These are phyloP conservation scores for Pardalotus punctatus DNA, from an alignment of 2,113 vertebrate species.

Conservation along the genomic window DNA sequence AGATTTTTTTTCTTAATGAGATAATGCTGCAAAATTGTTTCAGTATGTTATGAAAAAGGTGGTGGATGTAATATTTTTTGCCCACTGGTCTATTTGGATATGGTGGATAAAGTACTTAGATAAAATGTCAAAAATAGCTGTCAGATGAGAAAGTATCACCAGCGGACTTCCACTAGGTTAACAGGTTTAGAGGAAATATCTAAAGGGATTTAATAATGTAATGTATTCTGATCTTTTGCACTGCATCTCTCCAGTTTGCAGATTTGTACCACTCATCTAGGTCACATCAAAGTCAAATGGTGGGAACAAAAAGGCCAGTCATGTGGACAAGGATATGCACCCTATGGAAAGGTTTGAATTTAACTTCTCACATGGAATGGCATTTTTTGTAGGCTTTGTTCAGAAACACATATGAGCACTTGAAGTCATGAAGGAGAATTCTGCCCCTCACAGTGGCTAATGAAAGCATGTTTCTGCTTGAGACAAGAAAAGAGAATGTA, in stretches of 20 bases:
- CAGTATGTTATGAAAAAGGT: neutral
- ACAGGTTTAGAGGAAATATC: neutral
- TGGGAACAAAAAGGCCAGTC: neutral
- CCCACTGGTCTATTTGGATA: neutral
- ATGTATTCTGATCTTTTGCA: neutral
- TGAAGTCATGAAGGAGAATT: neutral
- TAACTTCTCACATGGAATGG: neutral
- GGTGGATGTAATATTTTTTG: neutral
- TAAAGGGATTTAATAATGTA: neutral
- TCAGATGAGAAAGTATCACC: neutral
- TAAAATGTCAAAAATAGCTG: neutral
- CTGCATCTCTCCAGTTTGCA: neutral
- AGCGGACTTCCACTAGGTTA: neutral
- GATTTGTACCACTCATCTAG: neutral
- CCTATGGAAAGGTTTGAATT: neutral
- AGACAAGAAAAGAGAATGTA: neutral
- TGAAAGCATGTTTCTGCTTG: neutral
- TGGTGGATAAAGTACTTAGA: neutral
- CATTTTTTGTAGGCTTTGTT: neutral
- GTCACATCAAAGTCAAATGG: neutral
- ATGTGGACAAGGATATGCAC: neutral
- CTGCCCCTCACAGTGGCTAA: neutral
- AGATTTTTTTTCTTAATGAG: neutral
- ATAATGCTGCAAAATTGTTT: neutral
- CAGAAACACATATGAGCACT: neutral